Base-by-base conservation (phyloP, 1,140 invertebrate genomes). In the Battus philenor region DNA sequence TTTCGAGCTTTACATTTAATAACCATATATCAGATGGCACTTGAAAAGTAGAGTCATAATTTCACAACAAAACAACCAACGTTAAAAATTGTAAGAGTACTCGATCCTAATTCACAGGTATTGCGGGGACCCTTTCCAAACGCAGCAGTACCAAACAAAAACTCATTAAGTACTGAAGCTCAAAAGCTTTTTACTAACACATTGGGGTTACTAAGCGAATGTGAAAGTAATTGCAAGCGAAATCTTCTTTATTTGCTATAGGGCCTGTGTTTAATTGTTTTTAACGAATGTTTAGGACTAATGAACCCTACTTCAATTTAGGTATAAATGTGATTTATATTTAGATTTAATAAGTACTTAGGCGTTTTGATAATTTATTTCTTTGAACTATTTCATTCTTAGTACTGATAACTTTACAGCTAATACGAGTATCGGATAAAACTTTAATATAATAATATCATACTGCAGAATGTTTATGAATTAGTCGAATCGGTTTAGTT, bases 161-260 rank as follows among this genome's bases (percentile, higher is more conserved):
- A 36, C 33, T 36, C 33, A 36, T 36, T 36, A 36, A 36, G 17
- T 36, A 20, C 16, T 36, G 33, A 10, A 22, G 33, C 20, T 36
- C 33, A 36, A 36, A 36, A 36, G 33, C 33, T 36, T 36, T 36
- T 36, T 36, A 17, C 33, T 36, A 36, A 36, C 33, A 36, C 33
- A 36, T 36, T 18, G n/a, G 33, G 33, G 33, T 36, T 36, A 36
- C 33, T 18, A 18, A 18, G 20, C 20, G 33, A 36, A 36, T 36
- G 16, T 36, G 33, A 20, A 36, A 36, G 33, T 16, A 36, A 36
- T 36, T 36, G 33, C 20, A 36, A 18, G 17, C 33, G 17, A 36
- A 36, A 36, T 36, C 33, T 34, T 18, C 16, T 34, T 36, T 18
- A 36, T 36, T 18, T 20, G 8, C 18, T 17, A 36, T 18, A 10